Base-by-base conservation (phyloP, 2,888 invertebrate genomes). In the Rhorus exstirpatorius region DNA sequence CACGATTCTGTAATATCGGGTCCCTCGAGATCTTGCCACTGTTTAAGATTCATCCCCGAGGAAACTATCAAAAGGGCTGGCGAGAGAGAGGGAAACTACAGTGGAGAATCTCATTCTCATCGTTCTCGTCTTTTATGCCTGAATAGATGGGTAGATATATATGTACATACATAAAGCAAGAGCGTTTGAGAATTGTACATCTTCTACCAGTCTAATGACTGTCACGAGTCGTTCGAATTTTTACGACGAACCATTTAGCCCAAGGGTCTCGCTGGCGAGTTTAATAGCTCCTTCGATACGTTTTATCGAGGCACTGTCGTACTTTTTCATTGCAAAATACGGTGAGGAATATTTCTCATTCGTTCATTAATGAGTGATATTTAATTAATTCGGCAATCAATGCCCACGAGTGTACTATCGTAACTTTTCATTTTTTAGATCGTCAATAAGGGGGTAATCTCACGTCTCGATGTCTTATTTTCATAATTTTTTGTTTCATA, bases 21-120 rank as follows among this genome's bases (percentile, higher is more conserved):
- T 76, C 3, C 17, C 35, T 35, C 31, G 31, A 31, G 31, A n/a
- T n/a, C 26, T 35, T 55, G 81, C 68, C n/a, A n/a, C 81, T 81
- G 81, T 83, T 85, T 76, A 76, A 83, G 81, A 77, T 80, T 80
- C 72, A 65, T 80, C 49, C 55, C 19, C 58, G 61, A 55, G 71
- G 60, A 77, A 80, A 72, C 51, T 65, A 61, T 63, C 44, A 55
- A 77, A 68, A 65, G 75, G 65, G 41, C 17, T 51, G 53, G 14
- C 1, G 49, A 19, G 10, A 44, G 6, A 12, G 21, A 24, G 24
- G 17, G 35, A 8, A 49, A 46, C 41, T 58, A 76, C 21, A 68
- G 53, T 55, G 12, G 26, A 38, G 55, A 17, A n/a, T n/a, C n/a
- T n/a, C n/a, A 55, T 35, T 31, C 55, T 31, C 35, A 51, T 67